These are phyloP conservation scores for Steinernema carpocapsae DNA, from an alignment of 2,888 invertebrate genomes.

Conservation along the genomic window DNA sequence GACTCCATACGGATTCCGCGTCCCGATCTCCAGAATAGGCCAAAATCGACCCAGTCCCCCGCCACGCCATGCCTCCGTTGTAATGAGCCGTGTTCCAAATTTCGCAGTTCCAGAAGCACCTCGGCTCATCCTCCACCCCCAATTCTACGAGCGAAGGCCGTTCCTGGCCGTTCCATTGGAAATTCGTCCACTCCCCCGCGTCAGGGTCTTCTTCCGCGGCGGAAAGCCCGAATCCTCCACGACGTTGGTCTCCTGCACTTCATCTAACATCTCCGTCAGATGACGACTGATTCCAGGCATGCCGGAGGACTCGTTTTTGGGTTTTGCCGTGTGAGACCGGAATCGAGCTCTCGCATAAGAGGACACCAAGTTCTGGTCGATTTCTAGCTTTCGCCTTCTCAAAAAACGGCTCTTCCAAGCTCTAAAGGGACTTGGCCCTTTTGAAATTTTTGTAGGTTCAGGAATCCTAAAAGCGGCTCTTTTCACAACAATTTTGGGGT, in stretches of 20 bases:
- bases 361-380: constrained; percentile 7
- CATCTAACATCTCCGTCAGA: constrained; percentile 13
- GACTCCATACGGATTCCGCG: constrained; percentile 6
- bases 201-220: constrained; percentile 46
- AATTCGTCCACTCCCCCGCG: constrained; percentile 46
- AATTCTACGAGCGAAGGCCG: constrained; percentile 46
- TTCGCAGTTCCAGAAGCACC: constrained; percentile 51
- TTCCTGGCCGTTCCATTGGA: constrained; percentile 55
- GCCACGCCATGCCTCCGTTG: constrained; percentile 46
- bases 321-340: background rate
- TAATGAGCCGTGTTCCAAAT: constrained; percentile 49
- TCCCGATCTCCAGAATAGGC: constrained; percentile 41
- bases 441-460: background rate
- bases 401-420: constrained; percentile 7
- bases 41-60: constrained; percentile 43
- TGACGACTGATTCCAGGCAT: background rate
- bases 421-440: constrained; percentile 3
- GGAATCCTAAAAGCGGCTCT: constrained; percentile 13
- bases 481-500: background rate
- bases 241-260: background rate
- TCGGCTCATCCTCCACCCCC: constrained; percentile 44
- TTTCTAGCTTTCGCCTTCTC: constrained; percentile 11
- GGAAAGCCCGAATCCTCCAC: constrained; percentile 8
- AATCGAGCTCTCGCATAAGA: background rate
- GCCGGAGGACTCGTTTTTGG: background rate